phyloP scores from a whole-genome alignment of 2,113 vertebrate species.

The Phyllopteryx taeniolatus region DNA sequence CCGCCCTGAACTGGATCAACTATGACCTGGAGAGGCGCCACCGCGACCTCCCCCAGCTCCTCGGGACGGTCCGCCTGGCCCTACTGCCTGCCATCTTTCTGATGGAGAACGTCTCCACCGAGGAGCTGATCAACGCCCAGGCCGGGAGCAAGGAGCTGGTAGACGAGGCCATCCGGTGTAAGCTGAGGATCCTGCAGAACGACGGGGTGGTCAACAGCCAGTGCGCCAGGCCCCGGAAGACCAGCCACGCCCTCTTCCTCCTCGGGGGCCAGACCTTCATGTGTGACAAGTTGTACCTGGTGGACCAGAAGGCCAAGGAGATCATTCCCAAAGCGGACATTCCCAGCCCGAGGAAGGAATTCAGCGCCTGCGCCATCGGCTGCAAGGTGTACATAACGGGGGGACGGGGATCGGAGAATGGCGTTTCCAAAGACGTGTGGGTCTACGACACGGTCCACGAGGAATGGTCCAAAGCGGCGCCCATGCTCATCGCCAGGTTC shows the following conservation, averaged over 20 bases:
- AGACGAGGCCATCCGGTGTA: constrained; percentile 79
- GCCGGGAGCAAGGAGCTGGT: constrained; percentile 78
- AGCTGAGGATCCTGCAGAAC: constrained; percentile 82
- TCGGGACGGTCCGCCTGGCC: constrained; percentile 77
- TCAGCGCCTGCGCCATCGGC: constrained; percentile 82
- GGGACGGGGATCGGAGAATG: constrained; percentile 80
- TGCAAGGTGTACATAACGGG: constrained; percentile 84
- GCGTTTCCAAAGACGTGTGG: constrained; percentile 83
- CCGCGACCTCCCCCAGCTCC: constrained; percentile 74
- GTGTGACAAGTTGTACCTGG: constrained; percentile 82
- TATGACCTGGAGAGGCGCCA: constrained; percentile 75
- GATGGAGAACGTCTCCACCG: constrained; percentile 76
- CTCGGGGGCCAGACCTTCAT: constrained; percentile 82
- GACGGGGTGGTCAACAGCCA: constrained; percentile 79
- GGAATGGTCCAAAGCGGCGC: constrained; percentile 82
- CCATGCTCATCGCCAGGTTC: constrained; percentile 83
- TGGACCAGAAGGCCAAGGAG: constrained; percentile 82
- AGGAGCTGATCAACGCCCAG: constrained; percentile 77
- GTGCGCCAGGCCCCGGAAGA: constrained; percentile 79
- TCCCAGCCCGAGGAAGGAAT: constrained; percentile 83
- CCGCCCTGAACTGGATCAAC: constrained; percentile 82
- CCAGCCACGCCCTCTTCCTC: constrained; percentile 80
- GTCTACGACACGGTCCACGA: constrained; percentile 82
- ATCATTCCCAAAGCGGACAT: constrained; percentile 83
- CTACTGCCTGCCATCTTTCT: constrained; percentile 80